Base-by-base conservation (phyloP, 2,888 invertebrate species). In the Eupithecia exiguata region DNA sequence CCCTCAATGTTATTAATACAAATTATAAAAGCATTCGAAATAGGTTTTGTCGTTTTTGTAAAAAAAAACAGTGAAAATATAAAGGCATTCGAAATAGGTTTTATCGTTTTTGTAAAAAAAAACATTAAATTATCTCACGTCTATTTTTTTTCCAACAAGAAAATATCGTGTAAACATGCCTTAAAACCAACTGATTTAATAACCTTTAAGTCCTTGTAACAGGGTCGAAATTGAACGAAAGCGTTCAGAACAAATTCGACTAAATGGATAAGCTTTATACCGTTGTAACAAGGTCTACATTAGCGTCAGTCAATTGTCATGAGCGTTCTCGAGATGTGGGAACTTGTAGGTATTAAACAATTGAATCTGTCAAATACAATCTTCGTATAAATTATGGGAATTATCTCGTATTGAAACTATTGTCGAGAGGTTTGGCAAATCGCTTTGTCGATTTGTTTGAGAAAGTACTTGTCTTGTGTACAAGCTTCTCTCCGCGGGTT, bases 341-440 rank as follows among this genome's bases (percentile, higher is more conserved):
- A 69, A 74, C 75, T 58, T 58, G 25, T 2, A 14, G 21, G 77
- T 75, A 81, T 82, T 81, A 82, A 73, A 76, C 79, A 81, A 82
- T 82, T 82, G 81, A 77, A 68, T 61, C 75, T 80, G 81, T 82
- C 81, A 82, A 82, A 82, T 80, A 82, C 75, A 80, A 79, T 79
- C 78, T 78, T 74, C 65, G 71, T 71, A 74, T 72, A 77, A 71
- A 79, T 78, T 76, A 77, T 71, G 62, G 62, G 71, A 73, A 77
- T 73, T 77, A 76, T 74, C 43, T 73, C 63, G 74, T 62, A 75
- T 71, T 68, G 70, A 62, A 68, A 71, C 71, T 70, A 74, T 68
- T 72, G 62, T 69, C 49, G 25, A 61, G 53, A 65, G 68, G 61
- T 72, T 58, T 65, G 65, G 75, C 70, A 38, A 72, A 72, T 72